These are phyloP conservation scores for Chrysotoxum bicinctum DNA, from an alignment of 2,888 invertebrate genomes.

Conservation along the genomic window DNA sequence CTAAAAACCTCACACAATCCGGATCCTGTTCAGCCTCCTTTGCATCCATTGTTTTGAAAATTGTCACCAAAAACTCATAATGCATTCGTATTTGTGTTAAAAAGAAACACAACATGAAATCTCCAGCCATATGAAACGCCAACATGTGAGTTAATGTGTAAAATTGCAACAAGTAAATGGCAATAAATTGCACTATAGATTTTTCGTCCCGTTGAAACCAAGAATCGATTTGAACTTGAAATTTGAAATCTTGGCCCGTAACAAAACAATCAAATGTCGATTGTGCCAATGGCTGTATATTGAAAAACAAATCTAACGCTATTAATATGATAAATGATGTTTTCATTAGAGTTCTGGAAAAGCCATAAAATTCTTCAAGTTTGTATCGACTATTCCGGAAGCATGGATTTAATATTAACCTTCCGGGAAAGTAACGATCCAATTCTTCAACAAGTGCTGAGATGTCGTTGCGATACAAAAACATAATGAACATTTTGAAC, in stretches of 20 bases:
- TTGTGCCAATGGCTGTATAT: conserved; percentile 73
- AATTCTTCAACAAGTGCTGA: conserved; percentile 71
- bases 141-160: conserved; percentile 72
- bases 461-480: conserved; percentile 69
- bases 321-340: conserved; percentile 71
- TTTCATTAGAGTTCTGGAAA: conserved; percentile 73
- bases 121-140: conserved; percentile 73
- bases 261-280: conserved; percentile 69
- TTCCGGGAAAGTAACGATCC: conserved; percentile 56
- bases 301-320: conserved; percentile 73
- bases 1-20: conserved; percentile 73
- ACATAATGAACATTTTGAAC: conserved; percentile 74
- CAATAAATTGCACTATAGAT: conserved; percentile 62
- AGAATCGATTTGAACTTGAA: conserved; percentile 75
- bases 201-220: conserved; percentile 77
- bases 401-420: not conserved
- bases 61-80: conserved; percentile 74
- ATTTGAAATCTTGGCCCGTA: conserved; percentile 60
- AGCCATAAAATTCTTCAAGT: conserved; percentile 65
- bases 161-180: conserved; percentile 74
- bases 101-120: conserved; percentile 75
- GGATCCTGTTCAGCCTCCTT: conserved; percentile 60
- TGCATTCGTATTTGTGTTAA: conserved; percentile 76
- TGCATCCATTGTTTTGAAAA: conserved; percentile 71
- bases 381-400: conserved; percentile 58